phyloP scores from a whole-genome alignment of 2,888 invertebrate genomes.

The Euplexia lucipara region DNA sequence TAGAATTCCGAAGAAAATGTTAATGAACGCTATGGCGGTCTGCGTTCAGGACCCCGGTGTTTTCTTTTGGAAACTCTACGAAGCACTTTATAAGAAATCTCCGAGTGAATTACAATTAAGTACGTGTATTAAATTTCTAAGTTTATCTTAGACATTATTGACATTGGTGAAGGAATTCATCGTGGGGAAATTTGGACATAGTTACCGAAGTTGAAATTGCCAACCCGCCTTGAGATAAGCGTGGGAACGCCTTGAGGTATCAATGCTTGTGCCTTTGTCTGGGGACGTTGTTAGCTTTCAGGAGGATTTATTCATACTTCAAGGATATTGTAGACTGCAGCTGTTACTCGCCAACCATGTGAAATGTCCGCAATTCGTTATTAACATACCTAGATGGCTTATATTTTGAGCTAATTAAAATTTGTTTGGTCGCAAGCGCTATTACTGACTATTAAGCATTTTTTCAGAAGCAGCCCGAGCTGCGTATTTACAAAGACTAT shows the following conservation, averaged over 20 bases:
- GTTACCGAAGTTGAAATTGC: no score
- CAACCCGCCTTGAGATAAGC: no score
- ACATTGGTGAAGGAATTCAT: no score
- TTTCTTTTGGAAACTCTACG: slow-evolving; percentile 86
- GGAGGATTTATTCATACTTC: background rate
- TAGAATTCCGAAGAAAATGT: slow-evolving; percentile 70
- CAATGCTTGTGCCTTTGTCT: no score
- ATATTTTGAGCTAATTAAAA: background rate
- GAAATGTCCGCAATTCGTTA: background rate
- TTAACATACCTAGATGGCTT: no score
- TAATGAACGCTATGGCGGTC: slow-evolving; percentile 79
- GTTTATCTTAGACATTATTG: no score
- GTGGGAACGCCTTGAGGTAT: no score
- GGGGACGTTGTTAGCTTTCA: background rate
- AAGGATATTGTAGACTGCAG: slow-evolving; percentile 4
- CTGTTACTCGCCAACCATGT: background rate
- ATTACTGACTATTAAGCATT: no score
- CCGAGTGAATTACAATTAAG: slow-evolving; percentile 74
- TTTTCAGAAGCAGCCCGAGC: no score
- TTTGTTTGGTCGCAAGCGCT: background rate
- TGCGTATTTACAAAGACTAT: no score
- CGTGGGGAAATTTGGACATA: no score
- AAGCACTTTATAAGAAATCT: slow-evolving; percentile 76
- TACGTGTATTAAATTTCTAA: no score
- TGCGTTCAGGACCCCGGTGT: slow-evolving; percentile 81